These are phyloP conservation scores for Parnassius smintheus DNA, from an alignment of 2,888 invertebrate genomes.

Conservation along the genomic window DNA sequence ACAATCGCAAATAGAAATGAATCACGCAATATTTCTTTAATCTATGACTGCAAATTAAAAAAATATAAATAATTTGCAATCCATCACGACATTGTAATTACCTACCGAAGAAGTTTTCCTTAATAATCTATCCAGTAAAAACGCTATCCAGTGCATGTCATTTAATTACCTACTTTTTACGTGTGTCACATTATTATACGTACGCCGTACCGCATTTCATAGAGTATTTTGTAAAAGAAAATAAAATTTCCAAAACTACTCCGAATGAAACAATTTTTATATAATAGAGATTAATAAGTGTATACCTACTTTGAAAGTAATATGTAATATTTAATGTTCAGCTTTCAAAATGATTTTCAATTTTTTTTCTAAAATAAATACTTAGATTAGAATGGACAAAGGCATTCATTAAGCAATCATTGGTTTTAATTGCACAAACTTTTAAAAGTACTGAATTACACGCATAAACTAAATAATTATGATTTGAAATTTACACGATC, in stretches of 20 bases:
- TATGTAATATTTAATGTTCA: too few species aligned
- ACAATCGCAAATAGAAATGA: neutral
- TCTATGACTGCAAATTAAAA: neutral
- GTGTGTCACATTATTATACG: neutral
- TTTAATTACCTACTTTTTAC: neutral
- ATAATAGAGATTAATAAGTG: too few species aligned
- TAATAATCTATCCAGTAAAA: neutral
- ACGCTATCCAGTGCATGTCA: neutral
- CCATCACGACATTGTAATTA: slow-evolving; percentile 19
- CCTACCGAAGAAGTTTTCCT: slow-evolving; percentile 9
- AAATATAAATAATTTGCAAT: slow-evolving; percentile 7
- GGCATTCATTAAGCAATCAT: too few species aligned
- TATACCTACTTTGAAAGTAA: too few species aligned
- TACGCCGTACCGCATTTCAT: neutral
- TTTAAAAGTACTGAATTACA: too few species aligned
- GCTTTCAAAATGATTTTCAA: too few species aligned
- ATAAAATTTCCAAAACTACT: too few species aligned
- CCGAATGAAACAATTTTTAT: too few species aligned
- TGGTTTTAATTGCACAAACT: too few species aligned
- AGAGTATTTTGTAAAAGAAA: neutral
- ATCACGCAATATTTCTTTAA: slow-evolving; percentile 5
- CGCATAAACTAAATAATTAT: too few species aligned
- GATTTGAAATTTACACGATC: neutral
- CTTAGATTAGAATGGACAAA: too few species aligned
- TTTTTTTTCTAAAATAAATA: too few species aligned